Conservation (phyloP, 2,113 vertebrate species). For the Pollachius pollachius region DNA sequence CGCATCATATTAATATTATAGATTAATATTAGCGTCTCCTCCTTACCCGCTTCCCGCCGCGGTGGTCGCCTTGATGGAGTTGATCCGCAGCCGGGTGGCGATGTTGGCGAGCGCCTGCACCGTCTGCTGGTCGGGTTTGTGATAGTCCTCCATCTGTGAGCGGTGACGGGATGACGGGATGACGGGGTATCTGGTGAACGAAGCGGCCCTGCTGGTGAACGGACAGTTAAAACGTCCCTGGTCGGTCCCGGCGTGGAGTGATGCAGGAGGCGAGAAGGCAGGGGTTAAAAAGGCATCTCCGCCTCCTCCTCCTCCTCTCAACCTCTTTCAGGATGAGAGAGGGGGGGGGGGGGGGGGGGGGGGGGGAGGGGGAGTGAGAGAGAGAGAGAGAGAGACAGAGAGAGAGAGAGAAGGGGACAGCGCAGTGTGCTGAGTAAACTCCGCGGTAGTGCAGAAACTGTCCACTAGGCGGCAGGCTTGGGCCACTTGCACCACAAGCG, state of each 20-base stretch:
- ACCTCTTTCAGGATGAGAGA: neutral
- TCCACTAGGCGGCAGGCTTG: too few species aligned
- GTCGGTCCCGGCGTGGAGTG: constrained; percentile 5
- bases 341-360: neutral
- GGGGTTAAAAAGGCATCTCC: neutral
- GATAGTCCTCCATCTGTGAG: neutral
- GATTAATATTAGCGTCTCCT: neutral
- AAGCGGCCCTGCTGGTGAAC: constrained; percentile 7
- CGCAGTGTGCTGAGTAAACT: too few species aligned
- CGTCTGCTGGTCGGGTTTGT: neutral
- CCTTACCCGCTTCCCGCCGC: constrained; percentile 88
- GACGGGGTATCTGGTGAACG: neutral
- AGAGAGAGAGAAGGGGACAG: neutral
- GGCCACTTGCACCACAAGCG: too few species aligned
- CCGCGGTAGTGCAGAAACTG: too few species aligned
- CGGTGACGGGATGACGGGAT: neutral
- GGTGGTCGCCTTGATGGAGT: constrained; percentile 87
- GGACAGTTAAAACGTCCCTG: constrained; percentile 36
- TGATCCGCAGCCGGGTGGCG: constrained; percentile 85
- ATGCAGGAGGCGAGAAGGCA: constrained; percentile 3
- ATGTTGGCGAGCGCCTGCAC: constrained; percentile 54
- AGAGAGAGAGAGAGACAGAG: neutral
- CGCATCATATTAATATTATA: too few species aligned
- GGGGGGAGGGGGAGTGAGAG: neutral
- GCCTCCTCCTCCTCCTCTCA: too few species aligned